Evolutionary conservation across 2,113 vertebrate species (phyloP), one percentile per base, ranked within the genome.

Genomic region (Lynx canadensis): DNA sequence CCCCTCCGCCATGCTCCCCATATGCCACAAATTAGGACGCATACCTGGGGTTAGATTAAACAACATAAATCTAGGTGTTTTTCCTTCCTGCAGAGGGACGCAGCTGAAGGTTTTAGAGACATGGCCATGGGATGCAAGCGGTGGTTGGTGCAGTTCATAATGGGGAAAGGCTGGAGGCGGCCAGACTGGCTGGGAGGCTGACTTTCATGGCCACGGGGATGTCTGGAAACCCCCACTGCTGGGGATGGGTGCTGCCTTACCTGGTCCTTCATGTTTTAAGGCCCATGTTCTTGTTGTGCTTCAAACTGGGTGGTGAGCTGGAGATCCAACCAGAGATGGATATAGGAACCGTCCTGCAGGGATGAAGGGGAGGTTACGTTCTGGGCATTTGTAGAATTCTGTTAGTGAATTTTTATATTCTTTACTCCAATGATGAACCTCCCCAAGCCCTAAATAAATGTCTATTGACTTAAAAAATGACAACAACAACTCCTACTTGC

Each of bases 301-400:
- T 63, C 57, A 8, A 2, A 2, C 0, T 0, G 16, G 52, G 10
- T 2, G 0, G 5, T 15, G 27, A 78, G 52, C 87, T 74, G 48
- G 69, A 63, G 41, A 31, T 50, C 27, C 0, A 0, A 48, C 48
- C 48, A 74, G 45, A 31, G n/a, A 23, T 5, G 2, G 36, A 15
- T 3, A 8, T 4, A 41, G 68, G 27, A 2, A 18, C 10, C 19
- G 15, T 31, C 48, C 52, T 36, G 27, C 6, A 0, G 3, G 29
- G 48, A 33, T 50, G 50, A 90, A 55, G 52, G 82, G 4, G 52
- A 41, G 33, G 48, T 66, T 57, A 50, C 48, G 27, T 6, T 33
- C 60, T 29, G n/a, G 52, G 8, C 8, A 12, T 57, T 21, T 76
- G 55, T 23, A 27, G 48, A 85, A 33, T 48, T 79, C 76, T 84